Conservation (phyloP, 2,797 vertebrate genomes). For the Enteromius trimaculatus region DNA sequence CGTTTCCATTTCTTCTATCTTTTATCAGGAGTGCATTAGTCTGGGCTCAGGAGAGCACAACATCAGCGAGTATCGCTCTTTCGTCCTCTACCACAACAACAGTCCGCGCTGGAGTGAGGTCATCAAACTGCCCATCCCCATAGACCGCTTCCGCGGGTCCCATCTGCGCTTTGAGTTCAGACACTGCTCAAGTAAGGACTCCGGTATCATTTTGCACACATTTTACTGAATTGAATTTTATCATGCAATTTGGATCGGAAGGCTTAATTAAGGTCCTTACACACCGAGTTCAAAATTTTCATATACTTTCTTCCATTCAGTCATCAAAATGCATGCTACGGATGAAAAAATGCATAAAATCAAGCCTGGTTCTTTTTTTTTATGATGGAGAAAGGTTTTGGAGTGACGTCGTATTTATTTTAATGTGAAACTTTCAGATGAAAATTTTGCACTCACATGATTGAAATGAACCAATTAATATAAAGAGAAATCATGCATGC, state of each 20-base stretch:
- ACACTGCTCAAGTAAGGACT: slow-evolving; percentile 95
- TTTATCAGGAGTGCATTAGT: slow-evolving; percentile 92
- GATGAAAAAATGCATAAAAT: no score
- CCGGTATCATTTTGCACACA: not conserved
- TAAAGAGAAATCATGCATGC: not conserved
- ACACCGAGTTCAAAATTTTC: no score
- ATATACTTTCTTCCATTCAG: no score
- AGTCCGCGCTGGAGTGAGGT: slow-evolving; percentile 98
- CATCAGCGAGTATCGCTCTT: slow-evolving; percentile 91
- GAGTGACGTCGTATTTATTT: no score
- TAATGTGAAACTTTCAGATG: no score
- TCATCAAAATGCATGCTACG: no score
- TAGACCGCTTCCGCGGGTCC: slow-evolving; percentile 96
- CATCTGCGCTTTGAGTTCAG: slow-evolving; percentile 99
- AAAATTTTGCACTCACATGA: not conserved
- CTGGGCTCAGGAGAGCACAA: slow-evolving; percentile 93
- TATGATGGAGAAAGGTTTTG: no score
- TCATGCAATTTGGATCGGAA: not conserved
- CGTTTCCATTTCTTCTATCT: slow-evolving; percentile 8
- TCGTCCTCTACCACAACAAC: slow-evolving; percentile 98
- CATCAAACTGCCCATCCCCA: slow-evolving; percentile 96
- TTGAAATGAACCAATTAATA: not conserved
- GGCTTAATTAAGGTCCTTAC: no score
- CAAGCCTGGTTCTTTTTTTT: no score
- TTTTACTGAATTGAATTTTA: not conserved